phyloP scores from a whole-genome alignment of 2,113 vertebrate genomes.

The Arenaria interpres region DNA sequence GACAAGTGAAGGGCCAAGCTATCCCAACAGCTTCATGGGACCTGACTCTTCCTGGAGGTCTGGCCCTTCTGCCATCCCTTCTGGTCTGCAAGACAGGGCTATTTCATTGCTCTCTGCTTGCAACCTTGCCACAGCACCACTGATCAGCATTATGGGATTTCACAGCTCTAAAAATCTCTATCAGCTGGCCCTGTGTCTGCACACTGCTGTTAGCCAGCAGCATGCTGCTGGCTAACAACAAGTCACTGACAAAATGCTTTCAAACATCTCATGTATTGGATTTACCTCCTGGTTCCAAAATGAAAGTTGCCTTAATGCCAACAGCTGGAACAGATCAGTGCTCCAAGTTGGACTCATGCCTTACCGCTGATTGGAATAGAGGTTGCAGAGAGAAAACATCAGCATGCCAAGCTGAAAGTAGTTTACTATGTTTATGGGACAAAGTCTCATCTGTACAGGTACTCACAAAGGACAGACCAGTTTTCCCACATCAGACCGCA shows the following conservation, averaged over 20 bases:
- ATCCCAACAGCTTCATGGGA: background rate
- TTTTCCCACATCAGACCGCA: background rate
- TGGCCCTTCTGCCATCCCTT: background rate
- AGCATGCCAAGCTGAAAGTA: conserved; percentile 30
- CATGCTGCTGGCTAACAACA: background rate
- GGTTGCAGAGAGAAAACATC: background rate
- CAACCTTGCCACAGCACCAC: background rate
- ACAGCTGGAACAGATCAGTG: conserved; percentile 60
- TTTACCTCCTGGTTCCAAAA: conserved; percentile 40
- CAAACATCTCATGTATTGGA: background rate
- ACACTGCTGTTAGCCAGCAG: background rate
- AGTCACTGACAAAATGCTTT: conserved; percentile 27
- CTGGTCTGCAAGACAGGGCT: background rate
- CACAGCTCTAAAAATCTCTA: background rate
- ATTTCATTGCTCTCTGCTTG: background rate
- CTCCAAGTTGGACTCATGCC: conserved; percentile 30
- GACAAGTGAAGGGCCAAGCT: background rate
- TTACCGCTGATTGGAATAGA: conserved; percentile 4
- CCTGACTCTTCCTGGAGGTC: background rate
- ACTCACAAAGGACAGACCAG: conserved; percentile 9
- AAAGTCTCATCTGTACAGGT: conserved; percentile 53
- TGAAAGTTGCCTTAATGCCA: conserved; percentile 34
- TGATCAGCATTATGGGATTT: background rate
- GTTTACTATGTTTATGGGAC: conserved; percentile 33
- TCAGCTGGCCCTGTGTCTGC: background rate